Evolutionary conservation across 1,140 invertebrate species (phyloP).

Genomic region (Drosophila busckii): DNA sequence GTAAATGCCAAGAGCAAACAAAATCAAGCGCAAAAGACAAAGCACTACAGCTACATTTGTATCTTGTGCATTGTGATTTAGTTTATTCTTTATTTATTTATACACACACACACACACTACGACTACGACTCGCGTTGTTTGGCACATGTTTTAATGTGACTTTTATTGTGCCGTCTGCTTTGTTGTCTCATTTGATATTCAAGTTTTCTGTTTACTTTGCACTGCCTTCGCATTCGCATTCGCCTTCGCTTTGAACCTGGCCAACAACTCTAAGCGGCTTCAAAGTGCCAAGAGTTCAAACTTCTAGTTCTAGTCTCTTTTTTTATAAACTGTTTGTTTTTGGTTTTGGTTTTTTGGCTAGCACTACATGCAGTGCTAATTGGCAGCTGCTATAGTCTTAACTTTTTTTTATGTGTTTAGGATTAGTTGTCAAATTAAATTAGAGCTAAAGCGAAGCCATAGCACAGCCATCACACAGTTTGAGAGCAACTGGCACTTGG

Average conservation of each 20-base stretch:
- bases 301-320: background rate
- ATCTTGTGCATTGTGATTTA: constrained; percentile 28
- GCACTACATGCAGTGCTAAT: constrained; percentile 32
- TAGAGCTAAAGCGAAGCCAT: constrained; percentile 21
- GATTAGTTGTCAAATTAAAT: constrained; percentile 27
- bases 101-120: background rate
- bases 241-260: constrained; percentile 40
- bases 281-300: constrained; percentile 23
- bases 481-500: constrained; percentile 3
- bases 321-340: constrained; percentile 1
- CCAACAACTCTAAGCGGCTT: constrained; percentile 16
- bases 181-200: constrained; percentile 72
- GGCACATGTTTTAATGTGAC: constrained; percentile 66
- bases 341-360: constrained; percentile 3
- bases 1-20: constrained; percentile 12
- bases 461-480: constrained; percentile 19
- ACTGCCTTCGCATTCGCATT: constrained; percentile 20
- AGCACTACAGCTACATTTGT: constrained; percentile 51
- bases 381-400: constrained; percentile 3
- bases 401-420: constrained; percentile 1
- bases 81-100: constrained; percentile 1
- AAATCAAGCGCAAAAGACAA: constrained; percentile 31
- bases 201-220: constrained; percentile 54
- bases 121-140: constrained; percentile 11
- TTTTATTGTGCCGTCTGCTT: constrained; percentile 67